Evolutionary conservation across 2,797 vertebrate genomes (phyloP).

Genomic region (Sebastes melanostomus): DNA sequence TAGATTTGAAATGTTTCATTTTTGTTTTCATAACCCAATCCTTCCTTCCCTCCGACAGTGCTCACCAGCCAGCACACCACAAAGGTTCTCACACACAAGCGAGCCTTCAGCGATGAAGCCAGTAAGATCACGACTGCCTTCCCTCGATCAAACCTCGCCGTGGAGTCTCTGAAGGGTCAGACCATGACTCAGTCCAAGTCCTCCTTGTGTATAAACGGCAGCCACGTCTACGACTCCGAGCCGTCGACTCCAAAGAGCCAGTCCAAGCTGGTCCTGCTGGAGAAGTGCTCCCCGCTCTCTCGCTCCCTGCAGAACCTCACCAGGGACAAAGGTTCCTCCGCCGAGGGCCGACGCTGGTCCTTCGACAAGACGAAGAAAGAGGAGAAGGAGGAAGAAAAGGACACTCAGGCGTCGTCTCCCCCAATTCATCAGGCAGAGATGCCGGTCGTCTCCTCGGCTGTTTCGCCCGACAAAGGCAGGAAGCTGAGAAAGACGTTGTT

Average conservation of each 20-base stretch:
- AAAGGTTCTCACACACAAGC: slow-evolving; percentile 88
- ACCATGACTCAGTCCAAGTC: slow-evolving; percentile 86
- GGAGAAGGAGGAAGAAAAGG: slow-evolving; percentile 79
- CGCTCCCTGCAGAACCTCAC: slow-evolving; percentile 84
- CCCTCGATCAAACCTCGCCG: slow-evolving; percentile 62
- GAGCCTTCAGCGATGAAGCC: slow-evolving; percentile 92
- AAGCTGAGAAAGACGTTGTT: slow-evolving; percentile 86
- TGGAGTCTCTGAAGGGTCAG: slow-evolving; percentile 84
- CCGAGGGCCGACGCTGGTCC: slow-evolving; percentile 79
- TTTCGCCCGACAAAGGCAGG: slow-evolving; percentile 70
- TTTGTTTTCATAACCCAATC: background rate
- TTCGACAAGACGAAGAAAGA: slow-evolving; percentile 82
- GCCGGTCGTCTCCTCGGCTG: slow-evolving; percentile 33
- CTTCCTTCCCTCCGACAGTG: slow-evolving; percentile 65
- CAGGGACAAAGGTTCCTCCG: slow-evolving; percentile 75
- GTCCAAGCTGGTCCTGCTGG: slow-evolving; percentile 79
- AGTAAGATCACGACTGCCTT: slow-evolving; percentile 76
- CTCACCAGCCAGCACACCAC: slow-evolving; percentile 83
- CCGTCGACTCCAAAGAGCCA: slow-evolving; percentile 72
- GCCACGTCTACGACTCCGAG: slow-evolving; percentile 90
- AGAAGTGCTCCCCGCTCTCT: slow-evolving; percentile 81
- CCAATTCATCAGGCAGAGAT: slow-evolving; percentile 59
- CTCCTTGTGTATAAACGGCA: slow-evolving; percentile 95
- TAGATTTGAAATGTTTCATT: background rate
- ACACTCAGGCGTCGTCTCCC: slow-evolving; percentile 40